phyloP scores from a whole-genome alignment of 2,797 vertebrate genomes.

The Periparus ater region DNA sequence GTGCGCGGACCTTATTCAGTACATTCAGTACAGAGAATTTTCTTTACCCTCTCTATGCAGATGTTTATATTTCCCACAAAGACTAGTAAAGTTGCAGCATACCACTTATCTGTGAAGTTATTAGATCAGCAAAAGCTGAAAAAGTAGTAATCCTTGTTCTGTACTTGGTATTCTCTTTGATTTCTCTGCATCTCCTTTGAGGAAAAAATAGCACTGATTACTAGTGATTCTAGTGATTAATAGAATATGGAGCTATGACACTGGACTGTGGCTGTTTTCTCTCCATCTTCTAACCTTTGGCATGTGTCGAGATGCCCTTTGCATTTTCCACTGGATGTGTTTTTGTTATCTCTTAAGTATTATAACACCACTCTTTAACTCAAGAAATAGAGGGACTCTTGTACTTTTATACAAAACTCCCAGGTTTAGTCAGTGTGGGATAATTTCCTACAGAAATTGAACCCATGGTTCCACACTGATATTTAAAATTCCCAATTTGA shows the following conservation, averaged over 20 bases:
- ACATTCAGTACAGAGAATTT: not conserved
- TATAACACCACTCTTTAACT: not conserved
- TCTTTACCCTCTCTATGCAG: not conserved
- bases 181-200: not conserved
- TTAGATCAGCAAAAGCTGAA: not conserved
- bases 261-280: not conserved
- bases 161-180: not conserved
- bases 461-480: not conserved
- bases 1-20: not conserved
- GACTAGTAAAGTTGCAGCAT: not conserved
- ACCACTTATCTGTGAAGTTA: not conserved
- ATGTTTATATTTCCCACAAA: not conserved
- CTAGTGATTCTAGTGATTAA: not conserved
- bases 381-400: not conserved
- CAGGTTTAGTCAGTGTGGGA: accelerated
- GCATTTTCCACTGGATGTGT: accelerated
- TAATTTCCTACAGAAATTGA: not conserved
- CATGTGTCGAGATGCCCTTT: not conserved
- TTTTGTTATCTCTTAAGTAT: not conserved
- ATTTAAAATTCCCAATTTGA: not conserved
- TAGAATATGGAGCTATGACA: not conserved
- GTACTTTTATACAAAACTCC: not conserved
- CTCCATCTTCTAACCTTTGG: not conserved
- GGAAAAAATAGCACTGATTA: not conserved
- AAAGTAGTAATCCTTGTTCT: not conserved